Conservation (phyloP, 2,113 vertebrate species). For the Pteronura brasiliensis region DNA sequence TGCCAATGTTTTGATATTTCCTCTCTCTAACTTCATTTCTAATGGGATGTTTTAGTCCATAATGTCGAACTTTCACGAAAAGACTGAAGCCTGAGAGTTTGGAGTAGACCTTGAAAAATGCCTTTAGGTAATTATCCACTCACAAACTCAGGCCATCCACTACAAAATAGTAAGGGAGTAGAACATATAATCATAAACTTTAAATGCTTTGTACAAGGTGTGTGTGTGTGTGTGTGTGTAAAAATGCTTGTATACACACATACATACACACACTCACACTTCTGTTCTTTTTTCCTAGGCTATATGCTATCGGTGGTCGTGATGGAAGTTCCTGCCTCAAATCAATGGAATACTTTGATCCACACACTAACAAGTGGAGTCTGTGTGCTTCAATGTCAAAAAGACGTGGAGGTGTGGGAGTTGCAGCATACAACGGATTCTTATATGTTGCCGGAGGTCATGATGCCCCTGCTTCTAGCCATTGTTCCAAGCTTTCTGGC, state of each 20-base stretch:
- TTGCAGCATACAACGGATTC: conserved; percentile 94
- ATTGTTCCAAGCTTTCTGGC: conserved; percentile 94
- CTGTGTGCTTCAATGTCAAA: conserved; percentile 95
- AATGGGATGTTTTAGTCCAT: background rate
- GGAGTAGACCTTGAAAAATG: background rate
- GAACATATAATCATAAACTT: background rate
- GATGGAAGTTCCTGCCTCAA: conserved; percentile 97
- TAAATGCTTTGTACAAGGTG: background rate
- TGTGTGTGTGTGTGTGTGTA: no score
- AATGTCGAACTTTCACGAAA: background rate
- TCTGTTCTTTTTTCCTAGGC: conserved; percentile 74
- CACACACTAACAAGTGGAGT: conserved; percentile 98
- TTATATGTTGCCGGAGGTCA: conserved; percentile 95
- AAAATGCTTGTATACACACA: background rate
- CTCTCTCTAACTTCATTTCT: background rate
- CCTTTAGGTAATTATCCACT: background rate
- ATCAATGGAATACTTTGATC: conserved; percentile 98
- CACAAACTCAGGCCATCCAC: background rate
- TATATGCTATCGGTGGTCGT: conserved; percentile 95
- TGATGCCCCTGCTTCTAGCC: conserved; percentile 95
- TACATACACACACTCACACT: background rate
- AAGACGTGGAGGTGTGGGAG: conserved; percentile 93
- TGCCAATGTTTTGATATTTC: background rate
- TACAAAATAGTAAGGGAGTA: background rate
- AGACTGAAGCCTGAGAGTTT: background rate